A percentile compares a stretch with the other conserved stretches of the same genome.
Evolutionary conservation across 2,888 invertebrate genomes (phyloP).

Genomic region (Lepidochitona cinerea): DNA sequence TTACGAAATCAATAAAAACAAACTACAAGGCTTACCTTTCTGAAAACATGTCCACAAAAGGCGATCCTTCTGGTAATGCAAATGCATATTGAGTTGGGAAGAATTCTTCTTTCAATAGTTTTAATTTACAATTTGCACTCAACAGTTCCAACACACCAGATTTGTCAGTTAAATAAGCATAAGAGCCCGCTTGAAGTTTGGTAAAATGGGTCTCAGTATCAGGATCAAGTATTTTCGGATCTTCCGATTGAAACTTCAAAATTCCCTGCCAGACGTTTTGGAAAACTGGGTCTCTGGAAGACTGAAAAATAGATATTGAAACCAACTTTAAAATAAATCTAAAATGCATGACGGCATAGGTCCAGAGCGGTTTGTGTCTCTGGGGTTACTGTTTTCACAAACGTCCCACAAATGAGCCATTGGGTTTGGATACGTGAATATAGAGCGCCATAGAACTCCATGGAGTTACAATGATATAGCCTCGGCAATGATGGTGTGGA

Average conservation of each 20-base stretch:
- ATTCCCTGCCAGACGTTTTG: neutral
- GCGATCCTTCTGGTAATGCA: neutral
- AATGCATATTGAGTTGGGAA: slow-evolving; percentile 2
- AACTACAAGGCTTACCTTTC: neutral
- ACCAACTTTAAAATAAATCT: no score
- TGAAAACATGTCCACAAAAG: neutral
- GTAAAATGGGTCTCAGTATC: neutral
- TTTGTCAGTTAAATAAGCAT: neutral
- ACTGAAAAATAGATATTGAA: no score
- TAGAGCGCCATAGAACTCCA: no score
- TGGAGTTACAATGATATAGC: no score
- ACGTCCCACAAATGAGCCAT: no score
- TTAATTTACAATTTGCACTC: neutral
- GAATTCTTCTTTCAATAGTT: neutral
- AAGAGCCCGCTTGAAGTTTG: neutral
- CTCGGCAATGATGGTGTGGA: no score
- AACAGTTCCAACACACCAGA: neutral
- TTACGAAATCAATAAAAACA: no score
- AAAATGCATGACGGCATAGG: no score
- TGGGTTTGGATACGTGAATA: no score
- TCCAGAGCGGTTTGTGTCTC: no score
- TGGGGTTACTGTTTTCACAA: no score
- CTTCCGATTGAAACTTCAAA: neutral
- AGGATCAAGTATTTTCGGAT: neutral
- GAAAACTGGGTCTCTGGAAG: neutral